phyloP scores from a whole-genome alignment of 2,797 vertebrate species.

The Parauchenoglanis punctatus region DNA sequence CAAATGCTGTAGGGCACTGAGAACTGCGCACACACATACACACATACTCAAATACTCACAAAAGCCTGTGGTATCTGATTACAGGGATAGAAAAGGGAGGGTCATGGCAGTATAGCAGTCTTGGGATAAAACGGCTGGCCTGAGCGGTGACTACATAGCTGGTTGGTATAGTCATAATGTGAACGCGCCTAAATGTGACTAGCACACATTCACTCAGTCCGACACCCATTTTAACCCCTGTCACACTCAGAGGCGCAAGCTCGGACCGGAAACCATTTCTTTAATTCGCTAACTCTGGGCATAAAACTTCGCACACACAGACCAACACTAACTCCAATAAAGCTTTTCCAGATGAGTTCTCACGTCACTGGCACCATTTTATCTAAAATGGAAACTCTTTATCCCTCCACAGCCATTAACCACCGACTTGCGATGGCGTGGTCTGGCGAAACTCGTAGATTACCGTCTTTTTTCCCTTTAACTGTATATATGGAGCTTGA shows the following conservation, averaged over 20 bases:
- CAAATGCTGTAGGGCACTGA: constrained; percentile 45
- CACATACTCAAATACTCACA: constrained; percentile 3
- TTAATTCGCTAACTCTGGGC: constrained; percentile 18
- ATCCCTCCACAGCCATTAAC: constrained; percentile 64
- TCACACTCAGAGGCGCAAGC: constrained; percentile 8
- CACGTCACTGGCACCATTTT: constrained; percentile 51
- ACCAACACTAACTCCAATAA: constrained; percentile 48
- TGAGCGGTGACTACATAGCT: not conserved
- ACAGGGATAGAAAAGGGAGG: constrained; percentile 20
- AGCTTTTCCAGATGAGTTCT: constrained; percentile 59
- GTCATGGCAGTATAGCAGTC: not conserved
- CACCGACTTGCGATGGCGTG: constrained; percentile 58
- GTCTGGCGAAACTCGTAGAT: constrained; percentile 61
- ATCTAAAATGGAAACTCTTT: constrained; percentile 62
- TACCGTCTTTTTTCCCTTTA: constrained; percentile 57
- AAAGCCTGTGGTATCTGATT: constrained; percentile 39
- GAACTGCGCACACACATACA: constrained; percentile 6
- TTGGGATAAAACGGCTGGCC: constrained; percentile 14
- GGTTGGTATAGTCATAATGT: constrained; percentile 30
- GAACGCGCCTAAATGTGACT: constrained; percentile 10
- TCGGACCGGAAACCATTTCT: constrained; percentile 23
- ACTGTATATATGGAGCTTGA: constrained; percentile 58
- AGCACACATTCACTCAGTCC: constrained; percentile 16
- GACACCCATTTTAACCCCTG: not conserved
- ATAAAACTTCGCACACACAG: constrained; percentile 20